Conservation (phyloP, 1,140 invertebrate species). For the Limonius californicus region DNA sequence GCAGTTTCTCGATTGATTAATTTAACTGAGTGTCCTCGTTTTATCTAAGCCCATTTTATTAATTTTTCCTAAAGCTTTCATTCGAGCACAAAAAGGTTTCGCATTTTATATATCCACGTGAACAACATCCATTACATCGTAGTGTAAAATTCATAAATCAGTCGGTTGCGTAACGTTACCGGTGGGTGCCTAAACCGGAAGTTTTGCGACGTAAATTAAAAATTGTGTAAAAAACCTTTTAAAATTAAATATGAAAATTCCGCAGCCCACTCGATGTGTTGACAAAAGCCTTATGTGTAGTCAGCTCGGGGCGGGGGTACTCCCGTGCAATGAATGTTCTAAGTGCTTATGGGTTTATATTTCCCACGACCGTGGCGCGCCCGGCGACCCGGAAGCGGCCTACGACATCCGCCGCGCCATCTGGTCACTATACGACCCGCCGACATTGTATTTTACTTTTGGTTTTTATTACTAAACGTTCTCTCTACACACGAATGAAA, state of each 20-base stretch:
- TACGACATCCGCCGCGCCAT: constrained; percentile 16
- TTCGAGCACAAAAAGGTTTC: too few relatives aligned
- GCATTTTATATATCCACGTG: too few relatives aligned
- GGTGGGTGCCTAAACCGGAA: too few relatives aligned
- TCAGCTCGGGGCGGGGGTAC: background rate
- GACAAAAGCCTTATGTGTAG: background rate
- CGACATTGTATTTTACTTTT: background rate
- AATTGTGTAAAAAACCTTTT: constrained; percentile 31
- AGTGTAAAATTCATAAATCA: too few relatives aligned
- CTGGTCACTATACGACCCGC: constrained; percentile 5
- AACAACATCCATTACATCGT: too few relatives aligned
- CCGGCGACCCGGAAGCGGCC: constrained; percentile 13
- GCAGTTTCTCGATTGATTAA: too few relatives aligned
- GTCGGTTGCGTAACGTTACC: too few relatives aligned
- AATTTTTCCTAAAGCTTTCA: too few relatives aligned
- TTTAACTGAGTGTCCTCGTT: too few relatives aligned
- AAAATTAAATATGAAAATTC: background rate
- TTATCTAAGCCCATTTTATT: too few relatives aligned
- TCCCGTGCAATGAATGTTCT: background rate
- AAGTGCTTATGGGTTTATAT: background rate
- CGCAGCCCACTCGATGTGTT: background rate
- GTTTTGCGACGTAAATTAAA: too few relatives aligned
- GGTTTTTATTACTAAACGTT: background rate
- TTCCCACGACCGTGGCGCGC: constrained; percentile 13
- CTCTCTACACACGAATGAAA: too few relatives aligned